phyloP scores from a whole-genome alignment of 2,888 invertebrate genomes.

The Poecilus cupreus region DNA sequence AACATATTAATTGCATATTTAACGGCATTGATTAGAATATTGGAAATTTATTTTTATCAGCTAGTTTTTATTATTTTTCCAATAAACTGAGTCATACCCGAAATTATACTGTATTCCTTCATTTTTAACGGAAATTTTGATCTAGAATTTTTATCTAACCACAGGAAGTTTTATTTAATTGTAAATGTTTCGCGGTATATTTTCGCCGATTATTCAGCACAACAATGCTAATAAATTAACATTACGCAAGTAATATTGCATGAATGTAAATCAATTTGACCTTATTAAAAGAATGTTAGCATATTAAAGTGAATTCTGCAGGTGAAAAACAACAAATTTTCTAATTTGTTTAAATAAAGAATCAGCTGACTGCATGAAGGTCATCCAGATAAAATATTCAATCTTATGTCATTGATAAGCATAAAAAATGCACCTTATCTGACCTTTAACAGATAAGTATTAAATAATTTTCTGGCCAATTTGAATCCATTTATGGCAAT shows the following conservation, averaged over 20 bases:
- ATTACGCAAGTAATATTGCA: neutral
- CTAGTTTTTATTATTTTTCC: too few species aligned
- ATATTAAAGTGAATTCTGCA: neutral
- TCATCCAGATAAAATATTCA: neutral
- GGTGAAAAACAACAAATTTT: neutral
- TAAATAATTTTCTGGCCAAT: slow-evolving; percentile 19
- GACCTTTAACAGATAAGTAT: neutral
- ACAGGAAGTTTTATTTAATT: too few species aligned
- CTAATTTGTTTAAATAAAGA: neutral
- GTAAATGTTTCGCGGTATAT: too few species aligned
- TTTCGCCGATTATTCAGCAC: too few species aligned
- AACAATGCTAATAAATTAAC: neutral
- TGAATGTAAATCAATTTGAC: neutral
- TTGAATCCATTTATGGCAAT: slow-evolving; percentile 4
- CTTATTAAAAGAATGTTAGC: neutral
- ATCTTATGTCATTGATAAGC: slow-evolving; percentile 3
- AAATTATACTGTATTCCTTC: too few species aligned
- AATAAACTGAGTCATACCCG: too few species aligned
- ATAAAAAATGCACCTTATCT: neutral
- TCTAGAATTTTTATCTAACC: too few species aligned
- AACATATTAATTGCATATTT: too few species aligned
- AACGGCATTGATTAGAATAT: too few species aligned
- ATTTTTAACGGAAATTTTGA: too few species aligned
- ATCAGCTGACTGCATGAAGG: slow-evolving; percentile 37
- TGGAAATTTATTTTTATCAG: too few species aligned